Conservation (phyloP, 2,888 invertebrate species). For the Biston stratarius region DNA sequence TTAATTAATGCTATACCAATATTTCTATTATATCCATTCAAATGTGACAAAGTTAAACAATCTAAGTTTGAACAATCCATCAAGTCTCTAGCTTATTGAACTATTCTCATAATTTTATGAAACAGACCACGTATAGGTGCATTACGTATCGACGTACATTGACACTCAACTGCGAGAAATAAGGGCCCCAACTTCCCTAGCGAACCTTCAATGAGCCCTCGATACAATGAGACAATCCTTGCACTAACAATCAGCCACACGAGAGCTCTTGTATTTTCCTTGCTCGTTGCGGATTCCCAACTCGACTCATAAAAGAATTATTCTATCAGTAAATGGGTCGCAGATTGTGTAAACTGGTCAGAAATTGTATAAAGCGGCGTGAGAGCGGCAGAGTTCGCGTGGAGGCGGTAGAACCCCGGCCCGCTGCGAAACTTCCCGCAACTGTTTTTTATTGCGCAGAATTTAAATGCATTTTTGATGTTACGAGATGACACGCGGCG, state of each 20-base stretch:
- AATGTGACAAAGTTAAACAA: slow-evolving; percentile 12
- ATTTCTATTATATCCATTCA: slow-evolving; percentile 14
- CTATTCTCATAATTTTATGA: too few species aligned
- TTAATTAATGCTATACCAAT: slow-evolving; percentile 38
- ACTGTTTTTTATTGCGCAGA: slow-evolving; percentile 86
- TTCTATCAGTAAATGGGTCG: slow-evolving; percentile 63
- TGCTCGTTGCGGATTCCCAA: slow-evolving; percentile 39
- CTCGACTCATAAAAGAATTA: slow-evolving; percentile 54
- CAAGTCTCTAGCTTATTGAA: not conserved
- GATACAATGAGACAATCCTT: slow-evolving; percentile 68
- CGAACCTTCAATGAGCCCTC: slow-evolving; percentile 54
- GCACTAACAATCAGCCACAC: slow-evolving; percentile 59
- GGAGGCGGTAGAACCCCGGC: slow-evolving; percentile 66
- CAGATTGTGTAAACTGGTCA: slow-evolving; percentile 63
- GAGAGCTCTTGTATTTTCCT: slow-evolving; percentile 45
- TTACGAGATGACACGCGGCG: slow-evolving; percentile 87
- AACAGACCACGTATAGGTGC: too few species aligned
- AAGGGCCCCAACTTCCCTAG: slow-evolving; percentile 52
- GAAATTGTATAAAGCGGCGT: slow-evolving; percentile 67
- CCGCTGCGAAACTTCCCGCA: slow-evolving; percentile 82
- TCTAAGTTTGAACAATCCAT: not conserved
- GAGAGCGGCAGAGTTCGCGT: slow-evolving; percentile 33
- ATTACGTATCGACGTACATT: too few species aligned
- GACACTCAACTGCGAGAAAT: slow-evolving; percentile 56
- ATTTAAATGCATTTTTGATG: slow-evolving; percentile 88